phyloP scores from a whole-genome alignment of 2,113 vertebrate species.

The Perca fluviatilis region DNA sequence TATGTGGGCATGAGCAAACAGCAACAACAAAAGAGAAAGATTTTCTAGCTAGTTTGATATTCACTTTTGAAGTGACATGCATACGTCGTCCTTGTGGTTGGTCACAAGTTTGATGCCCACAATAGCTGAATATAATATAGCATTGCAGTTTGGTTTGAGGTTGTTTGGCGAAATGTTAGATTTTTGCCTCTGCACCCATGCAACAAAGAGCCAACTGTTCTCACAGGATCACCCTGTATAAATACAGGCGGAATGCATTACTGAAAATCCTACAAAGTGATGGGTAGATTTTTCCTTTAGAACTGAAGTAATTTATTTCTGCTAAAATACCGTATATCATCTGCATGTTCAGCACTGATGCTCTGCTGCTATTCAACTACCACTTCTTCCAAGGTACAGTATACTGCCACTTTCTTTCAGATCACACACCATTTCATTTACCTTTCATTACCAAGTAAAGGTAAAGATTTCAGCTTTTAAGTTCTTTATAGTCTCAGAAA shows the following conservation, averaged over 20 bases:
- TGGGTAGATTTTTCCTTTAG: background rate
- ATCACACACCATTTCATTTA: background rate
- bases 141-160: no score
- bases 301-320: background rate
- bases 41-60: no score
- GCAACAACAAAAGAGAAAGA: no score
- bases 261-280: no score
- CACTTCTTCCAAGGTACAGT: background rate
- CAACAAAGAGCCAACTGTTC: no score
- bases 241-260: no score
- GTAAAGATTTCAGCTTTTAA: background rate
- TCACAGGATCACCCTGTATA: no score
- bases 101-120: no score
- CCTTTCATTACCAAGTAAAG: background rate
- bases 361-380: background rate
- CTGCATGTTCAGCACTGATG: background rate
- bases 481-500: background rate
- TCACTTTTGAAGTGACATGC: background rate
- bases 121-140: no score
- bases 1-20: background rate
- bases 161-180: no score
- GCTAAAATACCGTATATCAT: background rate
- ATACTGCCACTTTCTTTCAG: background rate
- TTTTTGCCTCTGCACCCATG: no score
- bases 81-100: background rate